phyloP scores from a whole-genome alignment of 2,797 vertebrate species.

The Pogoniulus pusillus region DNA sequence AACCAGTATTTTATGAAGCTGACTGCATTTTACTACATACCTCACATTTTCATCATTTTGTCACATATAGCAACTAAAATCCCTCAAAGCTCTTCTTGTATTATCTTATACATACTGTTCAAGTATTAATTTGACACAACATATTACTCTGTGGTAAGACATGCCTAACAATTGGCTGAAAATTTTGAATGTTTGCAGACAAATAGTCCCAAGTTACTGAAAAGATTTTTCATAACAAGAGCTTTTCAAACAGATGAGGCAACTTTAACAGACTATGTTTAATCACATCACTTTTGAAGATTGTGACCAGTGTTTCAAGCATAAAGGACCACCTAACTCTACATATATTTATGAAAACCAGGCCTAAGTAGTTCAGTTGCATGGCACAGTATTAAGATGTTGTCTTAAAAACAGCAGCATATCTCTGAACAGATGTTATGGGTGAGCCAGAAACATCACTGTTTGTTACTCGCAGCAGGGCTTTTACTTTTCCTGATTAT shows the following conservation, averaged over 20 bases:
- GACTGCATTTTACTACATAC: background rate
- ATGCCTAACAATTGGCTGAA: background rate
- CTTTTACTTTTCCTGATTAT: background rate
- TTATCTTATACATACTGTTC: background rate
- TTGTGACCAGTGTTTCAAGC: background rate
- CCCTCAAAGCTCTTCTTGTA: background rate
- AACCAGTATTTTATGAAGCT: background rate
- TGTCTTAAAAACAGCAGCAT: background rate
- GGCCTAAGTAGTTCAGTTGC: background rate
- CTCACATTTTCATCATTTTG: background rate
- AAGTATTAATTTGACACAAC: background rate
- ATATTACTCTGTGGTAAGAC: background rate
- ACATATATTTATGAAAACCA: background rate
- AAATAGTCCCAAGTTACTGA: background rate
- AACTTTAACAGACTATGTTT: background rate
- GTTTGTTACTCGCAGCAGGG: background rate
- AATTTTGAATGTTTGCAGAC: background rate
- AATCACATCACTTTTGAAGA: background rate
- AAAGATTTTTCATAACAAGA: background rate
- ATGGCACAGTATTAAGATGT: background rate
- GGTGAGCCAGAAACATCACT: background rate
- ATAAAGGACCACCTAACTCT: background rate
- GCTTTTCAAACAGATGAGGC: background rate
- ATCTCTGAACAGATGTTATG: background rate
- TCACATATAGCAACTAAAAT: background rate